Percentiles rank a stretch among this genome's conserved stretches.
Evolutionary conservation across 2,888 invertebrate species (phyloP).

Genomic region (Dendrolimus pini): DNA sequence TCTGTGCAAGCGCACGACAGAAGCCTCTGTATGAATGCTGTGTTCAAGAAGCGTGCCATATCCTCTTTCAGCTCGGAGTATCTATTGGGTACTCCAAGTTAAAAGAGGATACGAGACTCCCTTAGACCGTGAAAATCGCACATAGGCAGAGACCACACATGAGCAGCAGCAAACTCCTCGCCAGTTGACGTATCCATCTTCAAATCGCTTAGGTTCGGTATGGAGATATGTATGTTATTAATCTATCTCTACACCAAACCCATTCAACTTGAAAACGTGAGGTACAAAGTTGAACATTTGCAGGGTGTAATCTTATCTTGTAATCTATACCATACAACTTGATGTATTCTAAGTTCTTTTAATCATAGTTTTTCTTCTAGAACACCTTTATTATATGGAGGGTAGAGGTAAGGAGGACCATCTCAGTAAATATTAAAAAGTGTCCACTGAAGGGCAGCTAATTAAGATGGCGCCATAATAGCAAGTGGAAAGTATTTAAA

Average conservation of each 20-base stretch:
- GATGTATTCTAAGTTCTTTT: conserved; percentile 44
- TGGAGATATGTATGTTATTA: conserved; percentile 9
- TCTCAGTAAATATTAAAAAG: too few relatives aligned
- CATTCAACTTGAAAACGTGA: conserved; percentile 49
- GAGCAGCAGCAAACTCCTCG: conserved; percentile 76
- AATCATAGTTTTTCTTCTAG: conserved; percentile 40
- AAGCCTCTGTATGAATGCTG: conserved; percentile 92
- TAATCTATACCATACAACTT: conserved; percentile 54
- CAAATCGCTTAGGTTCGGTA: too few relatives aligned
- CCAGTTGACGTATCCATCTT: conserved; percentile 64
- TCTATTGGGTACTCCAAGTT: too few relatives aligned
- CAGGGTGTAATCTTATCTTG: conserved; percentile 30
- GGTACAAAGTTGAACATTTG: conserved; percentile 36
- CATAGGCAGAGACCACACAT: conserved; percentile 90
- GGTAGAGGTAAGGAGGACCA: too few relatives aligned
- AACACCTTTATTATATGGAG: conserved; percentile 16
- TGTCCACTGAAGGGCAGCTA: too few relatives aligned
- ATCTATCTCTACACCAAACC: conserved; percentile 49
- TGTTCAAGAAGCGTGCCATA: conserved; percentile 85
- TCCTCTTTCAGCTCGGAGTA: conserved; percentile 55
- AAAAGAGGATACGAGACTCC: conserved; percentile 82
- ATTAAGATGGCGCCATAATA: too few relatives aligned
- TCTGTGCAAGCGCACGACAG: conserved; percentile 96
- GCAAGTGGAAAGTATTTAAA: too few relatives aligned
- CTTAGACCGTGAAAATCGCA: conserved; percentile 88